Percentiles rank a stretch among this genome's conserved stretches.
Conservation (phyloP, 2,888 invertebrate genomes). For the Cremastinae sp. region DNA sequence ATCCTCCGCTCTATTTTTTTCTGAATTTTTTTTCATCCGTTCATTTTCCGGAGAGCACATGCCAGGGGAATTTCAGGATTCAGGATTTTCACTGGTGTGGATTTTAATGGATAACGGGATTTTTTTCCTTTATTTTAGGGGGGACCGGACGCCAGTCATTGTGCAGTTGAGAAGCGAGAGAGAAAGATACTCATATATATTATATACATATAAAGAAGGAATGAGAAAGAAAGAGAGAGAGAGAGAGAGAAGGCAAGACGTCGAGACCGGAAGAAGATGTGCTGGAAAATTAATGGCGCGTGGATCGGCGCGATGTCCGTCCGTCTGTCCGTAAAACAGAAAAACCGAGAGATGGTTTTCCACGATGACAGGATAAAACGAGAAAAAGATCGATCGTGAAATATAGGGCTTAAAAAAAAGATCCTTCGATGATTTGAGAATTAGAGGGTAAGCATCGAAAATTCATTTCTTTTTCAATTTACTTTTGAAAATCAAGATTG, state of each 20-base stretch:
- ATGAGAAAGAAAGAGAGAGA: conserved; percentile 8
- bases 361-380: too few species aligned
- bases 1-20: conserved; percentile 22
- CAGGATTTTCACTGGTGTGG: conserved; percentile 36
- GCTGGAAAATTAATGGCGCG: conserved; percentile 32
- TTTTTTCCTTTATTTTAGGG: conserved; percentile 27
- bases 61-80: conserved; percentile 16
- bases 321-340: not conserved
- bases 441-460: too few species aligned
- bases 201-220: too few species aligned
- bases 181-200: conserved; percentile 7
- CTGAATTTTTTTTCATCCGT: not conserved
- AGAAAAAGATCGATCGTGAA: too few species aligned
- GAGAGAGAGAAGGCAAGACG: conserved; percentile 2
- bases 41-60: conserved; percentile 18
- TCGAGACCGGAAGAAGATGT: conserved; percentile 26
- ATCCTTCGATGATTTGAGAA: too few species aligned
- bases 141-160: conserved; percentile 49
- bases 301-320: not conserved
- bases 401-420: too few species aligned
- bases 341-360: too few species aligned
- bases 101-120: conserved; percentile 51
- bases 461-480: too few species aligned
- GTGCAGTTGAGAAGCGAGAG: not conserved
- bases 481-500: too few species aligned